Percentiles rank a stretch among this genome's conserved stretches.
Evolutionary conservation across 2,113 vertebrate genomes (phyloP).

Genomic region (Dinomys branickii): DNA sequence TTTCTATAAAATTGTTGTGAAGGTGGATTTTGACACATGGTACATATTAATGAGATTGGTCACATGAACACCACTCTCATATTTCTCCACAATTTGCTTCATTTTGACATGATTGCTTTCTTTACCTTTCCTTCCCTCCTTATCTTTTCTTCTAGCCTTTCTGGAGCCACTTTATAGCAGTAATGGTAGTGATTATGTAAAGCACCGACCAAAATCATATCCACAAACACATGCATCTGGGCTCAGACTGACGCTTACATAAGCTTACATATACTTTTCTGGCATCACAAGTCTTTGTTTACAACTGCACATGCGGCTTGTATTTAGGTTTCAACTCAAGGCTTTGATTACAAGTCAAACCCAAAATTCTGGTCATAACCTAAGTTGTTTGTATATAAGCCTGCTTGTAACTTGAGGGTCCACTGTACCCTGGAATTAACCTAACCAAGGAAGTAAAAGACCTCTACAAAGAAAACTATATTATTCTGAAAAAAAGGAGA

Average conservation of each 20-base stretch:
- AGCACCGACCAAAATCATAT: too few relatives aligned
- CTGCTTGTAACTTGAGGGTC: neutral
- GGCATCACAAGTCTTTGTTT: neutral
- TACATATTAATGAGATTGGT: too few relatives aligned
- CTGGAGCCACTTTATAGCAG: too few relatives aligned
- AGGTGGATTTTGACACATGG: too few relatives aligned
- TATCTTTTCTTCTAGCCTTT: too few relatives aligned
- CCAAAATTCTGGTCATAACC: neutral
- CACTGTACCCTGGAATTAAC: neutral
- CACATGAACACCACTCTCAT: too few relatives aligned
- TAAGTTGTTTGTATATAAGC: neutral
- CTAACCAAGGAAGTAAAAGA: neutral
- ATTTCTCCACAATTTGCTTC: too few relatives aligned
- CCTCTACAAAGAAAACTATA: neutral
- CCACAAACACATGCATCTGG: too few relatives aligned
- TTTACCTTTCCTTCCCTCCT: too few relatives aligned
- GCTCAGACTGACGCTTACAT: neutral
- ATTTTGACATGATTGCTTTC: too few relatives aligned
- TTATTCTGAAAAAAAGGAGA: neutral
- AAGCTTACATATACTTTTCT: neutral
- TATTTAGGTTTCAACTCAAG: neutral
- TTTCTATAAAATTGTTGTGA: too few relatives aligned
- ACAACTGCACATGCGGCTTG: neutral
- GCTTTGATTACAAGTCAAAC: neutral
- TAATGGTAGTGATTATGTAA: too few relatives aligned